Conservation (phyloP, 2,888 invertebrate species). For the Ariolimax columbianus region DNA sequence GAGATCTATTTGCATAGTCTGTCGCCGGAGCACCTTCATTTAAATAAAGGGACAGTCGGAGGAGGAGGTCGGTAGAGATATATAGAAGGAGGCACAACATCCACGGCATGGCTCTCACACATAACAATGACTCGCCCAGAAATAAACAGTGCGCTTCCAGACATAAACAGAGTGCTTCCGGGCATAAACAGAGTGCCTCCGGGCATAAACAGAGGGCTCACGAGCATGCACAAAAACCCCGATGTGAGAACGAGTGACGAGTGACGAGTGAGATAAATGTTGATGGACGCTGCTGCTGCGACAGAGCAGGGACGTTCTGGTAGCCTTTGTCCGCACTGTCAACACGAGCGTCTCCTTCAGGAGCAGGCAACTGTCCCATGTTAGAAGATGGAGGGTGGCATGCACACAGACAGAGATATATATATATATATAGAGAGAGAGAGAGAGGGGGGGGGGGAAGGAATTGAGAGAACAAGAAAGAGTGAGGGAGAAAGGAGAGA, state of each 20-base stretch:
- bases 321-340: not conserved
- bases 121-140: not conserved
- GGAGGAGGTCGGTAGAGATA: not conserved
- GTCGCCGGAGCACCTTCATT: not conserved
- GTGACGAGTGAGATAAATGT: not conserved
- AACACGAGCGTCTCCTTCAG: too few relatives aligned
- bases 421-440: not conserved
- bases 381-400: not conserved
- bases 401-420: not conserved
- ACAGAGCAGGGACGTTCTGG: not conserved
- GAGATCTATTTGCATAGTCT: not conserved
- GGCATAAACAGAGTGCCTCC: not conserved
- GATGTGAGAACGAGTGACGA: not conserved
- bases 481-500: not conserved
- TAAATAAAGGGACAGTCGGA: not conserved
- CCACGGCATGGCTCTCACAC: not conserved
- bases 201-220: not conserved
- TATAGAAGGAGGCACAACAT: not conserved
- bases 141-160: not conserved
- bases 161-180: not conserved
- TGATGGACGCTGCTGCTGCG: not conserved
- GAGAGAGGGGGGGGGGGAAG: not conserved
- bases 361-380: too few relatives aligned
- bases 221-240: not conserved
- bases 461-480: not conserved